Percentiles rank a stretch among this genome's conserved stretches.
Evolutionary conservation across 2,113 vertebrate genomes (phyloP).

Genomic region (Castor canadensis): DNA sequence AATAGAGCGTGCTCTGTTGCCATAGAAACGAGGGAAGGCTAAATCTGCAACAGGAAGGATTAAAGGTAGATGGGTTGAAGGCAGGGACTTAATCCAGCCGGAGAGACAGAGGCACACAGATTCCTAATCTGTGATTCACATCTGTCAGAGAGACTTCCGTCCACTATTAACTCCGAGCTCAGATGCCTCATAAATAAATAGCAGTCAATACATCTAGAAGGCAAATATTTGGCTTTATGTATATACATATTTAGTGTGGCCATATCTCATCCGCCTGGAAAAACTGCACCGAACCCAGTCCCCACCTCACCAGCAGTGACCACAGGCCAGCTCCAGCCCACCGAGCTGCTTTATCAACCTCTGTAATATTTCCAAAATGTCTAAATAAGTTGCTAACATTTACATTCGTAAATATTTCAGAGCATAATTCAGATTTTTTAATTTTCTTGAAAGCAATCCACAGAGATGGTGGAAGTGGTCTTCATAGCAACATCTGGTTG

Average conservation of each 20-base stretch:
- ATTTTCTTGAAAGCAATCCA: not conserved
- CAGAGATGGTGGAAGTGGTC: too few species aligned
- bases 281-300: not conserved
- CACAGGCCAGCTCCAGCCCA: not conserved
- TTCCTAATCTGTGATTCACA: conserved; percentile 22
- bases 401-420: not conserved
- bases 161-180: not conserved
- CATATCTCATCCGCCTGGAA: not conserved
- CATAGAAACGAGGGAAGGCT: conserved; percentile 37
- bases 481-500: not conserved
- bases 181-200: conserved; percentile 46
- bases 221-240: conserved; percentile 31
- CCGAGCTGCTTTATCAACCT: rapidly evolving
- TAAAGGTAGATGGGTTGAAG: conserved; percentile 60
- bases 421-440: not conserved
- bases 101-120: not conserved
- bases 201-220: conserved; percentile 22
- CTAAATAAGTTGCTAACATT: not conserved
- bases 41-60: conserved; percentile 41
- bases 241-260: not conserved
- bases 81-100: not conserved
- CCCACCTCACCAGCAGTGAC: not conserved
- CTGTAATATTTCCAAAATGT: not conserved
- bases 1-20: not conserved
- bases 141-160: not conserved